Evolutionary conservation across 2,113 vertebrate genomes (phyloP), one percentile per base, ranked within the genome.

Genomic region (Thalassoma bifasciatum): DNA sequence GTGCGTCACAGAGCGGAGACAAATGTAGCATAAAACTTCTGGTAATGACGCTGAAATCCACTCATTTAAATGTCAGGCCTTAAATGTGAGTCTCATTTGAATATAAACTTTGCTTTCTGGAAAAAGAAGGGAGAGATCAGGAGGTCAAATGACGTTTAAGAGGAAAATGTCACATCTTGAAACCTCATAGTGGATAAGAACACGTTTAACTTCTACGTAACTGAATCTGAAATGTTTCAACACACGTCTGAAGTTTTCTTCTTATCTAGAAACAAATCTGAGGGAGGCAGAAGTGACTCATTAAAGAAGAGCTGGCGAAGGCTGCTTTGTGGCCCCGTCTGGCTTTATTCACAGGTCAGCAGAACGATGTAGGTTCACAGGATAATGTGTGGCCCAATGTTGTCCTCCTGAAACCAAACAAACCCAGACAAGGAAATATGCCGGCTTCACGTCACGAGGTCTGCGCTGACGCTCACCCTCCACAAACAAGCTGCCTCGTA

Each of bases 1-100:
- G 81, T 91, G 92, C 88, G 86, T 93, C 92, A 92, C 74, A 47
- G 71, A 38, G 68, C 8, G 40, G 64, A 81, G 75, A 71, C 79
- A 62, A 71, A 72, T 70, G 68, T 68, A 50, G 58, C 75, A 69
- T 77, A 72, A 86, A 87, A 84, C 63, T 62, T 66, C 17, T 30
- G 66, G 75, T 77, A 86, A 84, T 26, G 72, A 73, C 72, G 5
- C 36, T 66, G 36, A 80, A 77, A 71, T 65, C 56, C 63, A 40
- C 46, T 52, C 36, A 74, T 77, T 62, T 70, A 86, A 86, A 91
- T 87, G 85, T 88, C 89, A 92, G 60, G 26, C 40, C 70, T 42
- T 38, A 24, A 60, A 78, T 70, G 73, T 38, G 71, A 69, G 22
- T 82, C 56, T 56, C 51, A 63, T 83, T 83, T 77, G 47, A 74